Evolutionary conservation across 2,888 invertebrate species (phyloP).

Genomic region (Pasiphila rectangulata): DNA sequence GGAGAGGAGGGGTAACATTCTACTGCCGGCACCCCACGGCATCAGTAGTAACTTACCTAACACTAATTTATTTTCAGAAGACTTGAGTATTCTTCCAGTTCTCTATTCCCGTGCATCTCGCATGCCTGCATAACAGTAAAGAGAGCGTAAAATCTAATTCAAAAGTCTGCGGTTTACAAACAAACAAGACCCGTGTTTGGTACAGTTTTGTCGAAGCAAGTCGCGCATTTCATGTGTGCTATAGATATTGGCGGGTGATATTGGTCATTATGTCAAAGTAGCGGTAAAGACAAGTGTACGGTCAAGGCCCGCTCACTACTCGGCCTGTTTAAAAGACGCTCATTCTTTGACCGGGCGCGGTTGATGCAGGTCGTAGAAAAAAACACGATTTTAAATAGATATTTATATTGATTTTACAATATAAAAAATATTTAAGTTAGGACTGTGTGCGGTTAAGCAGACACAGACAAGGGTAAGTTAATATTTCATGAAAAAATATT

Average conservation of each 20-base stretch:
- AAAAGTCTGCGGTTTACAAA: not conserved
- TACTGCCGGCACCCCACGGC: too few species aligned
- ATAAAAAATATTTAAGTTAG: not conserved
- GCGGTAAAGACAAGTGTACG: slow-evolving; percentile 69
- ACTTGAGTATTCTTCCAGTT: too few species aligned
- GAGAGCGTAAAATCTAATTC: not conserved
- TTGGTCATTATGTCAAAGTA: slow-evolving; percentile 63
- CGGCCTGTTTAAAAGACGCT: slow-evolving; percentile 37
- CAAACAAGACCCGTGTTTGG: not conserved
- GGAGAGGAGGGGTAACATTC: too few species aligned
- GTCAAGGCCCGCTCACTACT: slow-evolving; percentile 52
- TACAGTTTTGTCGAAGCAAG: slow-evolving; percentile 4
- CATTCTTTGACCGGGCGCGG: slow-evolving; percentile 49
- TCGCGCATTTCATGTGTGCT: slow-evolving; percentile 13
- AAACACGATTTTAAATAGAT: not conserved
- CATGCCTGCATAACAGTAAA: too few species aligned
- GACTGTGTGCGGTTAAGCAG: too few species aligned
- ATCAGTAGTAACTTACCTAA: too few species aligned
- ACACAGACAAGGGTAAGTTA: too few species aligned
- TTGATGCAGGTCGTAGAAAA: slow-evolving; percentile 38
- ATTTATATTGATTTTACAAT: too few species aligned
- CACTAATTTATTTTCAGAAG: too few species aligned
- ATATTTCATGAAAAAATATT: too few species aligned
- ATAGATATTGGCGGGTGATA: slow-evolving; percentile 38
- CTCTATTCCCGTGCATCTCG: too few species aligned